Base-by-base conservation (phyloP, 2,888 invertebrate genomes). In the Hydropsyche betteni region DNA sequence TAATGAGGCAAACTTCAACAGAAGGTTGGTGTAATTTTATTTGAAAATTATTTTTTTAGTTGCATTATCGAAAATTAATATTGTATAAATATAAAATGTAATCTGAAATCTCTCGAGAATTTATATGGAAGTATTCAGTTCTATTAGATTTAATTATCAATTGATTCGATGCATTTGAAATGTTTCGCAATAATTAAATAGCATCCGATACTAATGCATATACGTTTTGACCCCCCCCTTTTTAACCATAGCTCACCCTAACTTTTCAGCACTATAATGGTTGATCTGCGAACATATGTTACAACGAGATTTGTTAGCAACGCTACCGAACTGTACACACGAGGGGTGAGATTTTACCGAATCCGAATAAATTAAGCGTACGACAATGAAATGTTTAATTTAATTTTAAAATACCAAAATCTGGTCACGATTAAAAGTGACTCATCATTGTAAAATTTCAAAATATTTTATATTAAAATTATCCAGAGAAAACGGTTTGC, bases 261-360 rank as follows among this genome's bases (percentile, higher is more conserved):
- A 16, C 33, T 44, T 16, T 69, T n/a, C 12, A n/a, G 51, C 69
- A 51, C 51, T 14, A 53, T 36, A 51, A 53, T 52, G 70, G 33
- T 34, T 70, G 53, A 70, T 70, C 70, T 53, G 70, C 14, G 44
- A 52, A 70, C 70, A 70, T 70, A 70, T 70, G 70, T 36, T 70
- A 50, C 33, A 24, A 33, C 24, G 70, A 70, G 70, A 70, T 70
- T 70, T 53, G 69, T 51, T 50, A 69, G 51, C 51, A 52, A 70
- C 52, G 70, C 70, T 53, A 53, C 53, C 52, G 10, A 44, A 44
- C 44, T 44, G 36, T 36, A 69, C 8, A 38, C 12, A 14, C n/a
- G 10, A 44, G 69, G 69, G 44, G 38, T 44, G 38, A 69, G 16
- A 58, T 58, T 53, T 53, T n/a, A 5, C 53, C n/a, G 44, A 44